Percentiles rank a stretch among this genome's conserved stretches.
Conservation (phyloP, 2,888 invertebrate species). For the Diarsia mendica region DNA sequence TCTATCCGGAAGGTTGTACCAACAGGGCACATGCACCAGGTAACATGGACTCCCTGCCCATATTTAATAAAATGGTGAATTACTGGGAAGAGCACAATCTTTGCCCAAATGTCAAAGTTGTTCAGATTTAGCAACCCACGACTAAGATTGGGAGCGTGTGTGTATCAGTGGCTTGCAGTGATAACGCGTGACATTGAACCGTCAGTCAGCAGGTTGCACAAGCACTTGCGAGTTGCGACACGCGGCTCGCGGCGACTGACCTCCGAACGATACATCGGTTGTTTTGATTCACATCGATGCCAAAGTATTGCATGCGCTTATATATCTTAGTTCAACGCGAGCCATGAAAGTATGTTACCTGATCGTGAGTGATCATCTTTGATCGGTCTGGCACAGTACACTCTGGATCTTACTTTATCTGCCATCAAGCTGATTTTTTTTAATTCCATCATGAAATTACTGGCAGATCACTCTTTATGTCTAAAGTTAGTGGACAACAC, state of each 20-base stretch:
- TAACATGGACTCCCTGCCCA: background rate
- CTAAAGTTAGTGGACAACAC: background rate
- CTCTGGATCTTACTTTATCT: background rate
- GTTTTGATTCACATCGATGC: constrained; percentile 13
- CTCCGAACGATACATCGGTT: constrained; percentile 24
- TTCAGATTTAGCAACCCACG: constrained; percentile 11
- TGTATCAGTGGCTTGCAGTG: constrained; percentile 21
- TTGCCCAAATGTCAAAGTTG: constrained; percentile 1
- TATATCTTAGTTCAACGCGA: background rate
- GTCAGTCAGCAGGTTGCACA: constrained; percentile 49
- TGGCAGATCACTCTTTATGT: background rate
- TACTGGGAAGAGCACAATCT: background rate
- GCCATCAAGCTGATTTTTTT: background rate
- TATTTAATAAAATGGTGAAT: background rate
- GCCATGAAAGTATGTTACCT: background rate
- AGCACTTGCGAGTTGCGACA: constrained; percentile 35
- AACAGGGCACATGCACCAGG: no score
- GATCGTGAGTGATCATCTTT: background rate
- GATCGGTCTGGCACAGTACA: background rate
- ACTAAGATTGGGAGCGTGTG: constrained; percentile 17
- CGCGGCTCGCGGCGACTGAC: constrained; percentile 35
- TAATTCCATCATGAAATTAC: background rate
- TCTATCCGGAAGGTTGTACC: no score
- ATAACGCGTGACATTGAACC: constrained; percentile 57
- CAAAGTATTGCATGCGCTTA: background rate